A percentile compares a stretch with the other conserved stretches of the same genome.
These are phyloP conservation scores for Calycopis cecrops DNA, from an alignment of 1,140 invertebrate species.

Conservation along the genomic window DNA sequence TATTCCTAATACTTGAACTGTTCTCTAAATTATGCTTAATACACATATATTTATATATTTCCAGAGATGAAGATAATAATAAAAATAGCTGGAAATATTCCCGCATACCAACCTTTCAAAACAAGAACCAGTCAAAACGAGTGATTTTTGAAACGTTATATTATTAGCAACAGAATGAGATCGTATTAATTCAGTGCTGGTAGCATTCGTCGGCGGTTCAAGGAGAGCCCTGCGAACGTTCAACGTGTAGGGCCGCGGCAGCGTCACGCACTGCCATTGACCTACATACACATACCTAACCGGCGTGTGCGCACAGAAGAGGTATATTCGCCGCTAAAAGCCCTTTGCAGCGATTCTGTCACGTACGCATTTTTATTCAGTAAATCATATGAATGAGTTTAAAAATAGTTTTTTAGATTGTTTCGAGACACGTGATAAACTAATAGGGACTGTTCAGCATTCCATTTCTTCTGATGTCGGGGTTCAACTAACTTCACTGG, in stretches of 20 bases:
- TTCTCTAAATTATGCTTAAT: no score
- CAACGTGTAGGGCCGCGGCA: constrained; percentile 50
- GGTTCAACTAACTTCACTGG: no score
- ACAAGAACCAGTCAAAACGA: not conserved
- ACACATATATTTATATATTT: no score
- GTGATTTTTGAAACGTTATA: constrained; percentile 21
- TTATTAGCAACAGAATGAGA: constrained; percentile 53
- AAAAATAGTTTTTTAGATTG: not conserved
- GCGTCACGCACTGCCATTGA: constrained; percentile 71
- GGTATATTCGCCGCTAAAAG: constrained; percentile 53
- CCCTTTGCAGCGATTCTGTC: constrained; percentile 38
- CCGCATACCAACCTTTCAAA: not conserved
- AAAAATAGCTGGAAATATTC: no score
- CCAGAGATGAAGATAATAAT: no score
- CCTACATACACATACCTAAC: constrained; percentile 57
- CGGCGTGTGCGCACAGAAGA: constrained; percentile 48
- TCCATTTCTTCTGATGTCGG: no score
- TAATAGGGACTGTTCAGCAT: no score
- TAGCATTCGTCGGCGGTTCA: constrained; percentile 53
- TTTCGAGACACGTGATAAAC: not conserved
- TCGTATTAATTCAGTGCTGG: constrained; percentile 51
- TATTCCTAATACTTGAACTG: no score
- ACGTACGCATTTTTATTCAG: constrained; percentile 37
- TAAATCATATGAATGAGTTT: not conserved
- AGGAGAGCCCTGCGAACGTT: constrained; percentile 61